A percentile compares a stretch with the other conserved stretches of the same genome.
These are phyloP conservation scores for Orchesella flavescens DNA, from an alignment of 2,888 invertebrate species.

Conservation along the genomic window DNA sequence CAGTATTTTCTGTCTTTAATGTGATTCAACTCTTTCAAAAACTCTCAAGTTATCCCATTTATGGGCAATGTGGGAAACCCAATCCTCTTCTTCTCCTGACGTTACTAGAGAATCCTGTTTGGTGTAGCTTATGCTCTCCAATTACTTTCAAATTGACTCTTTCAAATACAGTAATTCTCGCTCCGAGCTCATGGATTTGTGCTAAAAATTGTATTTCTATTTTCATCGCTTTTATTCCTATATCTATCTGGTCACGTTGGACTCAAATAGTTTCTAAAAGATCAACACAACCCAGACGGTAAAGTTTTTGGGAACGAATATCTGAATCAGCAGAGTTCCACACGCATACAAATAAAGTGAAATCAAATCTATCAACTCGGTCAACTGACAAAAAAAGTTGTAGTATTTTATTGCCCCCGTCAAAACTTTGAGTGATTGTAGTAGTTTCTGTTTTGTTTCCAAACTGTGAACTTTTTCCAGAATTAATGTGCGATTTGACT, in stretches of 20 bases:
- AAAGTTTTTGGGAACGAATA: too few relatives aligned
- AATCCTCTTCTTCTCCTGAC: neutral
- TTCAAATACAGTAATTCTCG: slow-evolving; percentile 15
- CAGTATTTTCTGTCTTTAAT: neutral
- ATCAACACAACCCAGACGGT: too few relatives aligned
- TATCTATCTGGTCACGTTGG: neutral
- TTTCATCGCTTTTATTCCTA: neutral
- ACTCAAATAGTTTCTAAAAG: too few relatives aligned
- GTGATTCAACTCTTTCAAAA: slow-evolving; percentile 18
- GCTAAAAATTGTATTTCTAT: neutral
- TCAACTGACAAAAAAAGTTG: too few relatives aligned
- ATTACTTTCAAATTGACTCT: slow-evolving; percentile 37
- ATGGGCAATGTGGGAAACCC: slow-evolving; percentile 49
- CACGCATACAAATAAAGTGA: too few relatives aligned
- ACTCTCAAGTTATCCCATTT: slow-evolving; percentile 5
- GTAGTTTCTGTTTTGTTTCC: too few relatives aligned
- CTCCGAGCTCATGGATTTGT: slow-evolving; percentile 2
- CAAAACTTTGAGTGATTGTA: too few relatives aligned
- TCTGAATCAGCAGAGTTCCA: too few relatives aligned
- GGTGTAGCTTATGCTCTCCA: slow-evolving; percentile 4
- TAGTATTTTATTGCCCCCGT: too few relatives aligned
- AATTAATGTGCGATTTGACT: too few relatives aligned
- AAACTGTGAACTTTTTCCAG: too few relatives aligned
- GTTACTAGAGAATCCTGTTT: neutral
- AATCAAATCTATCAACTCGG: too few relatives aligned